phyloP scores from a whole-genome alignment of 2,113 vertebrate species.

The Xiphophorus maculatus region DNA sequence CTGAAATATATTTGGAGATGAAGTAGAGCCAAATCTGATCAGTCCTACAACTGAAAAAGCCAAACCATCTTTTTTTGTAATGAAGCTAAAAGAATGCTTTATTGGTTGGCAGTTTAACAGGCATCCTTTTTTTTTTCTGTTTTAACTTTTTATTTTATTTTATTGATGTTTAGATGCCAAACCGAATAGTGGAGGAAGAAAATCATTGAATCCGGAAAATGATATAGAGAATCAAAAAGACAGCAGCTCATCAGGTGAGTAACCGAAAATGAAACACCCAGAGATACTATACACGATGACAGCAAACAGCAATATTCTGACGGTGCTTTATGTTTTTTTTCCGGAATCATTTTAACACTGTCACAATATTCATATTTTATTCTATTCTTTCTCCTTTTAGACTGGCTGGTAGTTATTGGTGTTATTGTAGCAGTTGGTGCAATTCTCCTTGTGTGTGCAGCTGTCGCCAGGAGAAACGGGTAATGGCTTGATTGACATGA shows the following conservation, averaged over 20 bases:
- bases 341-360: not conserved
- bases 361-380: not conserved
- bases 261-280: not conserved
- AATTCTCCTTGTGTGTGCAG: constrained; percentile 65
- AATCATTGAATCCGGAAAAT: rapidly evolving
- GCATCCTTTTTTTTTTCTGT: not conserved
- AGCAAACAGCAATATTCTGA: not conserved
- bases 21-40: not conserved
- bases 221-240: rapidly evolving
- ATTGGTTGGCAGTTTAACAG: not conserved
- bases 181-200: not conserved
- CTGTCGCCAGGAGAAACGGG: constrained; percentile 72
- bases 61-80: no score
- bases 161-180: constrained; percentile 9
- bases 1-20: not conserved
- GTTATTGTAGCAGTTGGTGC: constrained; percentile 59
- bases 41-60: no score
- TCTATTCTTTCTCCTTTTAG: constrained; percentile 53
- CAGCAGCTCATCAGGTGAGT: constrained; percentile 44
- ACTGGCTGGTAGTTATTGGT: constrained; percentile 72
- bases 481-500: constrained; percentile 29
- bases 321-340: not conserved
- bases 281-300: not conserved
- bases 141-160: not conserved
- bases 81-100: not conserved